phyloP scores from a whole-genome alignment of 2,888 invertebrate species.

The Chydorus sphaericus region DNA sequence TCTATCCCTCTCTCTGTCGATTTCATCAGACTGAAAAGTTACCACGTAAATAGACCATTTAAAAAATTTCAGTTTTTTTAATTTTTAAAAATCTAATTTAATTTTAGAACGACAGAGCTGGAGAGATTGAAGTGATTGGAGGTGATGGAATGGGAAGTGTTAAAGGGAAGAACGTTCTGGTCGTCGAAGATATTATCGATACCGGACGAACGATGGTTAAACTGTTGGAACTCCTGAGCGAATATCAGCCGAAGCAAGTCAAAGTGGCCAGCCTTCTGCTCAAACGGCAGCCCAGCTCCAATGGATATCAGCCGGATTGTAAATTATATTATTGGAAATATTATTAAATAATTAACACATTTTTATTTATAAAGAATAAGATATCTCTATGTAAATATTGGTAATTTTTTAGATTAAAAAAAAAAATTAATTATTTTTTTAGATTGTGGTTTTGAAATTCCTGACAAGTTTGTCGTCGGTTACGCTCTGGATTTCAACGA shows the following conservation, averaged over 20 bases:
- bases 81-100: constrained; percentile 13
- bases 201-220: constrained; percentile 38
- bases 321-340: too few species aligned
- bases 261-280: constrained; percentile 34
- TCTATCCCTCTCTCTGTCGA: constrained; percentile 33
- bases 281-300: constrained; percentile 30
- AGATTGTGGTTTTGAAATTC: constrained; percentile 35
- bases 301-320: constrained; percentile 34
- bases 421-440: too few species aligned
- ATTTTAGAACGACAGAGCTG: constrained; percentile 33
- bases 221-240: constrained; percentile 29
- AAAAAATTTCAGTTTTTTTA: background rate
- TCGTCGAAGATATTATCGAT: constrained; percentile 43
- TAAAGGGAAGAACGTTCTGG: constrained; percentile 33
- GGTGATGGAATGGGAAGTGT: constrained; percentile 33
- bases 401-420: constrained; percentile 7
- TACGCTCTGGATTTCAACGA: constrained; percentile 45
- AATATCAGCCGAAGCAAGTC: constrained; percentile 30
- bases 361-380: background rate
- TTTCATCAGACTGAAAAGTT: constrained; percentile 34
- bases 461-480: constrained; percentile 40
- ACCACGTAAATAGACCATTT: constrained; percentile 22
- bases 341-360: background rate
- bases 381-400: too few species aligned
- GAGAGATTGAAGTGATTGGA: constrained; percentile 36